Percentiles rank a stretch among this genome's conserved stretches.
Evolutionary conservation across 2,888 invertebrate species (phyloP).

Genomic region (Sphinx pinastri): DNA sequence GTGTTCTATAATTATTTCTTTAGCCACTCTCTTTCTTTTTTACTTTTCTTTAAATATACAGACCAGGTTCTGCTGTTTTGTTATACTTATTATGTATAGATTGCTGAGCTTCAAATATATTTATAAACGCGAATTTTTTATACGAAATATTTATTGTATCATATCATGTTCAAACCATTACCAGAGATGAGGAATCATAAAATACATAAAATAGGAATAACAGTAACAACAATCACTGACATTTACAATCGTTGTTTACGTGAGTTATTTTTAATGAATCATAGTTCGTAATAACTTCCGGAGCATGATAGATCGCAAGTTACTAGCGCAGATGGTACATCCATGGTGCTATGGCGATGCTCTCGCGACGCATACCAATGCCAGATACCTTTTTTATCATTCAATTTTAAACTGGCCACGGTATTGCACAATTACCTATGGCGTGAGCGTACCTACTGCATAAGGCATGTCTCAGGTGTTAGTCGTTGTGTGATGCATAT

Average conservation of each 20-base stretch:
- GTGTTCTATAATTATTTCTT: too few relatives aligned
- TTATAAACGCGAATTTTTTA: too few relatives aligned
- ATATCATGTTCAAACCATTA: too few relatives aligned
- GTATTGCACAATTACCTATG: constrained; percentile 12
- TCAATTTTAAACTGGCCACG: not conserved
- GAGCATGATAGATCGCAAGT: constrained; percentile 18
- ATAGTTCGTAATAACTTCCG: constrained; percentile 41
- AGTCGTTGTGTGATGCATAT: constrained; percentile 11
- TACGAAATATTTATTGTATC: too few relatives aligned
- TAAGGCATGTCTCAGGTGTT: not conserved
- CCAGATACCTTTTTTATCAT: not conserved
- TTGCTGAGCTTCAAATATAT: too few relatives aligned
- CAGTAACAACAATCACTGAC: not conserved
- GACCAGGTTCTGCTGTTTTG: too few relatives aligned
- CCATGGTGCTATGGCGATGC: constrained; percentile 40
- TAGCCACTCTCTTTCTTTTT: too few relatives aligned
- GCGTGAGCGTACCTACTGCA: constrained; percentile 1
- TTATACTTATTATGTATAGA: too few relatives aligned
- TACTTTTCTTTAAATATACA: too few relatives aligned
- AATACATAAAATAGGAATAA: not conserved
- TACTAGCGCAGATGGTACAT: constrained; percentile 2
- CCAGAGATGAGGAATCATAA: not conserved
- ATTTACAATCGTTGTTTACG: not conserved
- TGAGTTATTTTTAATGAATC: constrained; percentile 19
- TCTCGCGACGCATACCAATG: constrained; percentile 42